Conservation (phyloP, 2,797 vertebrate species). For the Platyrinchus mystaceus region DNA sequence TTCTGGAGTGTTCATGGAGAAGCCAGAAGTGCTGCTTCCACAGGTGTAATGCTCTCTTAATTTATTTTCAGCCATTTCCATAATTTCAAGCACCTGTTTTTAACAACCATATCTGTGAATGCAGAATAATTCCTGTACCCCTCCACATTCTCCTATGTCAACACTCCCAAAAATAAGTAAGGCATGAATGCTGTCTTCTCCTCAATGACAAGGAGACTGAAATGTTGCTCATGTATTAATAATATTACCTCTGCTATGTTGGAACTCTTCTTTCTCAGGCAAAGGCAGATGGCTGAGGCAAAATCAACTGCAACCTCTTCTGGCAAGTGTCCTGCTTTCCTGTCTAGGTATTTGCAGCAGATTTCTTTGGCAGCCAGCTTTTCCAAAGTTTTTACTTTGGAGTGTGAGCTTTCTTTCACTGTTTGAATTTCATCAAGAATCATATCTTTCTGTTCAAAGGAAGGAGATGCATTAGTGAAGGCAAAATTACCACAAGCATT, state of each 20-base stretch:
- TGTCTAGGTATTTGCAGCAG: constrained; percentile 71
- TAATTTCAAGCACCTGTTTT: constrained; percentile 60
- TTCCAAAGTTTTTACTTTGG: constrained; percentile 41
- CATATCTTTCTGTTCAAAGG: constrained; percentile 74
- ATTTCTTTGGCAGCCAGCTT: constrained; percentile 65
- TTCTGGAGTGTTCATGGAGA: constrained; percentile 75
- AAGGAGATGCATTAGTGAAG: not conserved
- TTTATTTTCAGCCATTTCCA: constrained; percentile 55
- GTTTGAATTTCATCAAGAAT: constrained; percentile 71
- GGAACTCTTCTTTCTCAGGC: constrained; percentile 71
- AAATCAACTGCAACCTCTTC: constrained; percentile 57
- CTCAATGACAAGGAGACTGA: not conserved
- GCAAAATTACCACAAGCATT: not conserved
- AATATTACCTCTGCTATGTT: constrained; percentile 70
- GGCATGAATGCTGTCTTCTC: not conserved
- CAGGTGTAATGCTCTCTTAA: constrained; percentile 14
- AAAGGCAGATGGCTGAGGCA: constrained; percentile 69
- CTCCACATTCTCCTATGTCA: not conserved
- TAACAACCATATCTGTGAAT: not conserved
- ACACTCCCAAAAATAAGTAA: not conserved
- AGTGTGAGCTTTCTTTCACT: not conserved
- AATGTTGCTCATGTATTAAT: not conserved
- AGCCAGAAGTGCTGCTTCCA: not conserved
- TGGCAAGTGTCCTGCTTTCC: constrained; percentile 32
- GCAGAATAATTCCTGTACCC: not conserved